Evolutionary conservation across 2,888 invertebrate species (phyloP), one percentile per base, ranked within the genome.

Genomic region (Apomyelois bistriatella): DNA sequence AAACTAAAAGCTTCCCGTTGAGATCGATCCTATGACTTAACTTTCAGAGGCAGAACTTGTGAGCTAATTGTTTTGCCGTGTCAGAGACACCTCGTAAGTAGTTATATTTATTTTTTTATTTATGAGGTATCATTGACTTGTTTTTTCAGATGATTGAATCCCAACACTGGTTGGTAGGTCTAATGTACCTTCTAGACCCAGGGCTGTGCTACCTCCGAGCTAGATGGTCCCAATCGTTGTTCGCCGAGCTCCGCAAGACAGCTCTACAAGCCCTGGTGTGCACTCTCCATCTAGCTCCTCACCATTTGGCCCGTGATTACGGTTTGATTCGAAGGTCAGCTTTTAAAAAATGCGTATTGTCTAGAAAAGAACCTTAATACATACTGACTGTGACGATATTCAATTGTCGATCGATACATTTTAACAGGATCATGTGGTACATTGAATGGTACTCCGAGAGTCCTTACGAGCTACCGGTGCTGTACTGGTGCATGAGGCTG

Each of bases 391-490:
- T n/a, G n/a, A n/a, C n/a, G n/a, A n/a, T n/a, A n/a, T n/a, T n/a
- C n/a, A n/a, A n/a, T n/a, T n/a, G n/a, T n/a, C n/a, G n/a, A n/a
- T n/a, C n/a, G n/a, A n/a, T n/a, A n/a, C n/a, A n/a, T n/a, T n/a
- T n/a, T n/a, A 15, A 13, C 65, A 88, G 89, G 55, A 60, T 85
- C 43, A 76, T 88, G 80, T 89, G 87, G 88, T 87, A 87, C 58
- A 78, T 88, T 12, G 89, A 90, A 54, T 88, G 89, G 89, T 90
- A 88, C 53, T 72, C 81, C 0, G 81, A 78, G 56, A 76, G 61
- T 49, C 85, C 87, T 0, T 90, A 72, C 56, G 85, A 86, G 53
- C 55, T 84, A 17, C 54, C 71, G 0, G 64, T 79, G 1, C 58
- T 90, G 43, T 89, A 89, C 56, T 90, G 89, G 89, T 79, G 83